Percentiles rank a stretch among this genome's conserved stretches.
These are phyloP conservation scores for Lepus europaeus DNA, from an alignment of 2,113 vertebrate species.

Conservation along the genomic window DNA sequence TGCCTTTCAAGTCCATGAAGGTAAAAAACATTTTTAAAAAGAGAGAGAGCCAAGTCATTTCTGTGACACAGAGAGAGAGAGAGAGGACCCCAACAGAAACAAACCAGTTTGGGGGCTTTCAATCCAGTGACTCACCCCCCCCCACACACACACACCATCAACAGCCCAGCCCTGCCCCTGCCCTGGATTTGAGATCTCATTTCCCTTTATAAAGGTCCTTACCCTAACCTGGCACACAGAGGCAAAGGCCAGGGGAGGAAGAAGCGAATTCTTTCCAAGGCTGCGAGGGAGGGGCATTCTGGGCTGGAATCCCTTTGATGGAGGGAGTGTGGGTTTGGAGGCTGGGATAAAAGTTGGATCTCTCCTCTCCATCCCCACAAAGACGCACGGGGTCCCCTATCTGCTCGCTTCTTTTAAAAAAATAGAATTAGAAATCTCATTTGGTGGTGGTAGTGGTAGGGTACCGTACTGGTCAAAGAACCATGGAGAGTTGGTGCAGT, in stretches of 20 bases:
- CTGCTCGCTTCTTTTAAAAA: too few relatives aligned
- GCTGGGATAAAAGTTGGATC: background rate
- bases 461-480: background rate
- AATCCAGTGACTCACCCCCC: conserved; percentile 19
- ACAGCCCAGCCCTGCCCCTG: background rate
- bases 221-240: background rate
- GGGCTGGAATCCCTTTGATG: background rate
- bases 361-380: background rate
- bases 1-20: too few relatives aligned
- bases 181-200: background rate
- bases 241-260: conserved; percentile 62
- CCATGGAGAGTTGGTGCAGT: background rate
- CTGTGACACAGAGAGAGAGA: background rate
- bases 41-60: background rate
- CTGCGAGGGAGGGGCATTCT: background rate
- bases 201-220: background rate
- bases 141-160: background rate
- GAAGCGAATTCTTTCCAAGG: background rate
- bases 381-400: conserved; percentile 23
- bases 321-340: background rate
- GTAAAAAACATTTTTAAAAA: too few relatives aligned
- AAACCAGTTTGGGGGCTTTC: background rate
- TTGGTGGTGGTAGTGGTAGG: background rate
- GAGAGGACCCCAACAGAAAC: conserved; percentile 19
- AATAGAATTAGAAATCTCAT: background rate